Evolutionary conservation across 2,113 vertebrate genomes (phyloP), one percentile per base, ranked within the genome.

Genomic region (Oxyruncus cristatus): DNA sequence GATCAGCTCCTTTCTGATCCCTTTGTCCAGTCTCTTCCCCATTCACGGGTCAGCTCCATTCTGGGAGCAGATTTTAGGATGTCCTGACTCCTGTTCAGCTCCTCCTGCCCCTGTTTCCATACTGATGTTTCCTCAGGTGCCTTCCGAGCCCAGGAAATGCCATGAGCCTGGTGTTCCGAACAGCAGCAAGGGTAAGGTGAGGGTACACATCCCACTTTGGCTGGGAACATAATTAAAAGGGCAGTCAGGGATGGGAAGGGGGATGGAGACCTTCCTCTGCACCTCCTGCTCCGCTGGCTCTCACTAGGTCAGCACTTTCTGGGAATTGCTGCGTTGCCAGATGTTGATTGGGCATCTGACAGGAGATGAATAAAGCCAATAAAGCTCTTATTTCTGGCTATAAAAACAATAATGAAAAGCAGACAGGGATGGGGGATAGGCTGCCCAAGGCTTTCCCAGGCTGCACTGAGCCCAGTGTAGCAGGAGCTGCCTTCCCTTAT

Each of bases 351-450:
- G 66, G 47, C 53, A 87, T 83, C 93, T 73, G 90, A 94, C 85
- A 81, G 81, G 77, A 85, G 90, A 89, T 68, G 50, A 97, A 96
- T 93, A 86, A 85, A 93, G 85, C 85, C 32, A 73, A 94, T 95
- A 88, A 95, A 96, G 55, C 63, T 79, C 93, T 94, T 95, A 88
- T 95, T 97, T 89, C 92, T 95, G 72, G 59, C 93, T 75, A 93
- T 96, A 95, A 97, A 97, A 95, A 76, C 35, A 88, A 86, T 74
- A 92, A 93, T 65, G 85, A 70, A 88, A 91, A 92, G 81, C 87
- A 92, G 66, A 71, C 23, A 79, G 65, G 50, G 73, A 42, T 37
- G 49, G 49, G 23, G 55, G 23, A 55, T 27, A 89, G 41, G 58
- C 68, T 79, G 80, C 58, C 53, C 46, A 61, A 84, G 89, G 71